Evolutionary conservation across 2,113 vertebrate genomes (phyloP), one percentile per base, ranked within the genome.

Genomic region (Egretta garzetta): DNA sequence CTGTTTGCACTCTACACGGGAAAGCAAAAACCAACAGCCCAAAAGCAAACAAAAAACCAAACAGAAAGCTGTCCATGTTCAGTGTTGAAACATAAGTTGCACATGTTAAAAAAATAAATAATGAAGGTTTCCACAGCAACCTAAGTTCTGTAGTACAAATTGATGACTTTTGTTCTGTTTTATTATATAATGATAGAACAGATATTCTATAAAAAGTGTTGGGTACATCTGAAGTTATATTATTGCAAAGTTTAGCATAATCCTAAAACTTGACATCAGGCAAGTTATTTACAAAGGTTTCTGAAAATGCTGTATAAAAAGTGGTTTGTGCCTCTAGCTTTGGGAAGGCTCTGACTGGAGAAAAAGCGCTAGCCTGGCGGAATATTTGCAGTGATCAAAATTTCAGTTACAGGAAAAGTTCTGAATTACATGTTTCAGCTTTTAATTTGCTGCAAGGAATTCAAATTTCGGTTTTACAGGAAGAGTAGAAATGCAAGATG

Each of bases 101-200:
- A 66, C 74, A 66, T 72, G 86, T 76, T 82, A 85, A 96, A 96
- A 94, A 97, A 95, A 90, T 88, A 94, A 97, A 96, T 96, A 97
- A 94, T 45, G 43, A 94, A 91, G 92, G 97, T 97, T 98, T 97
- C 97, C 97, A 97, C 89, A 97, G 97, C 97, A 98, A 97, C 97
- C 64, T 59, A 68, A 94, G 81, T 93, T 95, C 73, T 95, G 91
- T 73, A 47, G 93, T 79, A 89, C 93, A 96, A 95, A 91, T 89
- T 80, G 92, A 94, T 86, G 96, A 90, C 68, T 96, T 97, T 91
- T 26, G 9, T 91, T 97, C 94, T 95, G 88, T 43, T 96, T 97
- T 88, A 92, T 98, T 98, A 97, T 93, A 96, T 98, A 98, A 97
- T 76, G 88, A 87, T 32, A 73, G 90, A 96, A 93, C 62, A 95